phyloP scores from a whole-genome alignment of 23 tunicate species.

The Styela clava region DNA sequence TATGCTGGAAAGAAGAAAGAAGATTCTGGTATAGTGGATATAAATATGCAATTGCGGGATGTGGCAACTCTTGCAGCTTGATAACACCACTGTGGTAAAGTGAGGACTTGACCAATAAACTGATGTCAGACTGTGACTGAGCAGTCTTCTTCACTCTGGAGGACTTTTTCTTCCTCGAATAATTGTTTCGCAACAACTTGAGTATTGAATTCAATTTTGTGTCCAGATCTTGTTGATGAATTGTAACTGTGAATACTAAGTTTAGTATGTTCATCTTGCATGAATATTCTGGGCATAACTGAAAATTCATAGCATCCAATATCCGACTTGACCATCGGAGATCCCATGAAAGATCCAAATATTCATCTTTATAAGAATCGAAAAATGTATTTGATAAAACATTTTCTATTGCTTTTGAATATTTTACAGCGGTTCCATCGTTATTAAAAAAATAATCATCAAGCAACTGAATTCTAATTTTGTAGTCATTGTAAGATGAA shows the following conservation, averaged over 20 bases:
- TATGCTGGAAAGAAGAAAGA: neutral
- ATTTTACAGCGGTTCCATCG: neutral
- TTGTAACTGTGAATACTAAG: neutral
- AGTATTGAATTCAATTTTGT: neutral
- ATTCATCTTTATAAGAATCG: neutral
- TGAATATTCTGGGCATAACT: too few relatives aligned
- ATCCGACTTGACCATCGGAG: conserved; percentile 37
- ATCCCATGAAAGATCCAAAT: conserved; percentile 35
- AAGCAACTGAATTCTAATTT: neutral
- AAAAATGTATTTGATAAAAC: neutral
- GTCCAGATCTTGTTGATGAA: neutral
- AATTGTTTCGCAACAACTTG: neutral
- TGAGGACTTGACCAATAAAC: neutral
- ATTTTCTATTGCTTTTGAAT: neutral
- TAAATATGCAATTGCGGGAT: conserved; percentile 25
- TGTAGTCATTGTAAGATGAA: neutral
- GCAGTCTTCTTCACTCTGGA: neutral
- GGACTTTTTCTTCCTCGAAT: neutral
- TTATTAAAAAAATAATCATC: neutral
- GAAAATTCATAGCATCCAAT: neutral
- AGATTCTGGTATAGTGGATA: conserved; percentile 23
- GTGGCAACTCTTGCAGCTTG: conserved; percentile 13
- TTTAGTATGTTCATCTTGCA: neutral
- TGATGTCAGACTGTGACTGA: neutral
- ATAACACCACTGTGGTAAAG: conserved; percentile 13